phyloP scores from a whole-genome alignment of 2,113 vertebrate species.

The Micromys minutus region DNA sequence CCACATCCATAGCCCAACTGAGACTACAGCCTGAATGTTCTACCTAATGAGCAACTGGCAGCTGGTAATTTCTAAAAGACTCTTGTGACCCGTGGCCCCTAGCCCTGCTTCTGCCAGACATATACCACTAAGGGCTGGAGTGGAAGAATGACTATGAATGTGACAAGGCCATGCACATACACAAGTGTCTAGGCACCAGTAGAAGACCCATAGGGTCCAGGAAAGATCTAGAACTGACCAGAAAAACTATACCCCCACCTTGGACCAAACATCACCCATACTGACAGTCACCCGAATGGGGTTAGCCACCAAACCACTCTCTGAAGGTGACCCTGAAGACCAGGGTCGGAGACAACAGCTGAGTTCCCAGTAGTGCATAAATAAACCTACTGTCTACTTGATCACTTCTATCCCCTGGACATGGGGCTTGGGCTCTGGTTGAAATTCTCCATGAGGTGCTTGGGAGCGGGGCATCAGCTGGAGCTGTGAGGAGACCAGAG shows the following conservation, averaged over 20 bases:
- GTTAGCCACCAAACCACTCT: too few relatives aligned
- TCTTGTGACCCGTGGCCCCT: neutral
- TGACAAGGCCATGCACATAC: neutral
- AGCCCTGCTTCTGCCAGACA: neutral
- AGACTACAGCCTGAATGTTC: neutral
- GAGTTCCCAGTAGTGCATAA: neutral
- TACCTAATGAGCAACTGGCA: neutral
- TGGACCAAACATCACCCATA: neutral
- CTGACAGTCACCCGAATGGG: neutral
- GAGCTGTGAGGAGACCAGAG: too few relatives aligned
- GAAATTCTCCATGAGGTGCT: neutral
- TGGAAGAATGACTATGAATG: neutral
- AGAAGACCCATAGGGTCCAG: neutral
- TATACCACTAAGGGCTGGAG: rapidly evolving
- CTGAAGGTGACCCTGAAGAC: too few relatives aligned
- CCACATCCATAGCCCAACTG: neutral
- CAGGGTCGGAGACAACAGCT: neutral
- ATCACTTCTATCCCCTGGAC: neutral
- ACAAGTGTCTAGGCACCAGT: too few relatives aligned
- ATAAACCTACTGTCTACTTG: neutral
- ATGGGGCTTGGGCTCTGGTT: neutral
- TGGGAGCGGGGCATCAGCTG: too few relatives aligned
- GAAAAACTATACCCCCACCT: neutral
- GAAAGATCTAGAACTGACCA: neutral
- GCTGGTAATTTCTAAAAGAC: neutral